A percentile compares a stretch with the other conserved stretches of the same genome.
phyloP scores from a whole-genome alignment of 92 coral and sea anemone genomes.

The Siderastrea siderea region DNA sequence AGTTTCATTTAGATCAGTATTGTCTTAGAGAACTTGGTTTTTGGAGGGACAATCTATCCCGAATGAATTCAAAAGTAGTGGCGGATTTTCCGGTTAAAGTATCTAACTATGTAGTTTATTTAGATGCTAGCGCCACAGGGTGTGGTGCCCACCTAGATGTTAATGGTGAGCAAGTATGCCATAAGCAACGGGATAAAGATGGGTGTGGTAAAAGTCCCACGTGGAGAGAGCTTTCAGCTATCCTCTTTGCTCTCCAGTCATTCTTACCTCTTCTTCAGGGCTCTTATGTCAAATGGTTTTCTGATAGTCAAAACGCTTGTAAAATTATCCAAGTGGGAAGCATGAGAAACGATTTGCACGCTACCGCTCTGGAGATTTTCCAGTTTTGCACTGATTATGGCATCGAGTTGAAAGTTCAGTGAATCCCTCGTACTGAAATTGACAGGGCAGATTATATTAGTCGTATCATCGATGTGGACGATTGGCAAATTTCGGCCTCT shows the following conservation, averaged over 20 bases:
- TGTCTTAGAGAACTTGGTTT: slow-evolving; percentile 59
- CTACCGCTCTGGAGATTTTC: slow-evolving; percentile 24
- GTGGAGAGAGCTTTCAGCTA: slow-evolving; percentile 18
- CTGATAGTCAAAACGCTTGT: slow-evolving; percentile 52
- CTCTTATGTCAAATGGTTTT: slow-evolving; percentile 33
- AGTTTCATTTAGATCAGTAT: slow-evolving; percentile 49
- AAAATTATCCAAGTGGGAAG: slow-evolving; percentile 68
- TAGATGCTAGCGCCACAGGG: slow-evolving; percentile 26
- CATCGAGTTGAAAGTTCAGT: slow-evolving; percentile 44
- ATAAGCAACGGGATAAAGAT: slow-evolving; percentile 24
- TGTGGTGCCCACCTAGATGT: slow-evolving; percentile 5
- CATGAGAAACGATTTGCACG: slow-evolving; percentile 53
- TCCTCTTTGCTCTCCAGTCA: no score
- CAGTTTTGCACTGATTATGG: slow-evolving; percentile 13
- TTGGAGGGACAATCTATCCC: slow-evolving; percentile 28
- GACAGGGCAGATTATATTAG: slow-evolving; percentile 54
- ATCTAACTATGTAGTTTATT: slow-evolving; percentile 26
- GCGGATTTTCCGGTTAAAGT: not conserved
- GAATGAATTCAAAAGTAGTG: not conserved
- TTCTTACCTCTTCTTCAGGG: no score
- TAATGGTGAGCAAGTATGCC: not conserved
- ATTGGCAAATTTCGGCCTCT: slow-evolving; percentile 63
- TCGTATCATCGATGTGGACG: slow-evolving; percentile 57
- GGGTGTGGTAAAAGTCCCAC: slow-evolving; percentile 23
- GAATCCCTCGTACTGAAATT: slow-evolving; percentile 55